Conservation (phyloP, 2,113 vertebrate species). For the Barbus barbus region DNA sequence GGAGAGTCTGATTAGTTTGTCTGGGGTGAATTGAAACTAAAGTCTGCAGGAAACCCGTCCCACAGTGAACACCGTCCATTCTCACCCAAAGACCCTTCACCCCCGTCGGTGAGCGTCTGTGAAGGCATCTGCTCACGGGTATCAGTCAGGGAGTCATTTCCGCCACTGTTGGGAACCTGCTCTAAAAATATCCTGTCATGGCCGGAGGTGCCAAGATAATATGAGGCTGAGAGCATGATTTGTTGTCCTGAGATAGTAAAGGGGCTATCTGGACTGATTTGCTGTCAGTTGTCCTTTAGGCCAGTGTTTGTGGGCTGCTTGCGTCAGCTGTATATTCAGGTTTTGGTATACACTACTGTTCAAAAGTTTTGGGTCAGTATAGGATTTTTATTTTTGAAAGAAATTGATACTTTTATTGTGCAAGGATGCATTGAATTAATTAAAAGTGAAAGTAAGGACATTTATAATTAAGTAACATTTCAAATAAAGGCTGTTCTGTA, state of each 20-base stretch:
- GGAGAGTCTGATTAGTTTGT: background rate
- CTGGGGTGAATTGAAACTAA: background rate
- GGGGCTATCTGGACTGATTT: background rate
- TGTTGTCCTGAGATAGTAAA: background rate
- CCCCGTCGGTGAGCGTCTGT: constrained; percentile 19
- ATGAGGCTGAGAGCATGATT: background rate
- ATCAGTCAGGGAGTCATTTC: constrained; percentile 26
- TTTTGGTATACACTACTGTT: background rate
- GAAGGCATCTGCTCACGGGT: constrained; percentile 26
- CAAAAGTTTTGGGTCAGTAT: background rate
- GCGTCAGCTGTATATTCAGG: background rate
- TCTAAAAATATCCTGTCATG: constrained; percentile 22
- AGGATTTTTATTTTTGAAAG: too few relatives aligned
- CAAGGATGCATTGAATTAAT: too few relatives aligned
- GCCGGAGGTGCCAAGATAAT: constrained; percentile 20
- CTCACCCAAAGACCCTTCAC: constrained; percentile 12
- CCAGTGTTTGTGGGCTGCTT: background rate
- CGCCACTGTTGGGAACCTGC: constrained; percentile 18
- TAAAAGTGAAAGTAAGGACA: too few relatives aligned
- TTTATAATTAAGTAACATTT: too few relatives aligned
- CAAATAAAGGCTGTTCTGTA: too few relatives aligned
- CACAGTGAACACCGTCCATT: background rate
- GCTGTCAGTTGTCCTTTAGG: background rate
- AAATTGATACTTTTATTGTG: too few relatives aligned
- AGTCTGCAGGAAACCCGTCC: background rate